These are phyloP conservation scores for Euplexia lucipara DNA, from an alignment of 2,888 invertebrate species.

Conservation along the genomic window DNA sequence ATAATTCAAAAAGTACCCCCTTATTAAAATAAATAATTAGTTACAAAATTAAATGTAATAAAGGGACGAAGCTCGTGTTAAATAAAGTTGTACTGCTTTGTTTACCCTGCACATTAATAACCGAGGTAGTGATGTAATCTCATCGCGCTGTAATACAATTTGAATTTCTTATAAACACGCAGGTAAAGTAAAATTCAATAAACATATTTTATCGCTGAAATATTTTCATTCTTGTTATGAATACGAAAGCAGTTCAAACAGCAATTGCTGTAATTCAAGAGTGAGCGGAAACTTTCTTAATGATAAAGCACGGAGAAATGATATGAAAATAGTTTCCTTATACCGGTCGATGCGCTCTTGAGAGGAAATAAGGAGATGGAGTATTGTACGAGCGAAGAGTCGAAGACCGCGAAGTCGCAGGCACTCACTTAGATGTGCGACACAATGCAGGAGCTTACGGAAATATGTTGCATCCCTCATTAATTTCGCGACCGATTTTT, in stretches of 20 bases:
- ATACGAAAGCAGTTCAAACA: constrained; percentile 73
- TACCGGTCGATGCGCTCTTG: constrained; percentile 58
- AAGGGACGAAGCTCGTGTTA: constrained; percentile 26
- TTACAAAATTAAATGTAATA: constrained; percentile 37
- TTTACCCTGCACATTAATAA: constrained; percentile 47
- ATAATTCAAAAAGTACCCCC: constrained; percentile 43
- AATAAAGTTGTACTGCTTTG: constrained; percentile 46
- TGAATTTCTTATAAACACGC: constrained; percentile 62
- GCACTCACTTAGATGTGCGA: constrained; percentile 32
- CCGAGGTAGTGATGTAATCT: constrained; percentile 54
- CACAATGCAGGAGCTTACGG: constrained; percentile 11
- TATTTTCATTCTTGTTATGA: constrained; percentile 67
- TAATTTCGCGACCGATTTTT: constrained; percentile 21
- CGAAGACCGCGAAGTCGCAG: constrained; percentile 61
- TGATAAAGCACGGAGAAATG: constrained; percentile 71
- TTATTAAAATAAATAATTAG: constrained; percentile 44
- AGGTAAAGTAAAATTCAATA: constrained; percentile 64
- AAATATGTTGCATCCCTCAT: constrained; percentile 35
- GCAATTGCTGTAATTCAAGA: constrained; percentile 71
- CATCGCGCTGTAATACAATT: constrained; percentile 50
- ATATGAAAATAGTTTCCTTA: constrained; percentile 77
- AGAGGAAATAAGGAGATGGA: constrained; percentile 63
- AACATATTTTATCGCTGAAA: constrained; percentile 55
- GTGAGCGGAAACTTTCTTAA: constrained; percentile 68
- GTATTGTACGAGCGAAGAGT: constrained; percentile 55